Evolutionary conservation across 1,140 invertebrate genomes (phyloP), one percentile per base, ranked within the genome.

Genomic region (Neomicropteryx cornuta): DNA sequence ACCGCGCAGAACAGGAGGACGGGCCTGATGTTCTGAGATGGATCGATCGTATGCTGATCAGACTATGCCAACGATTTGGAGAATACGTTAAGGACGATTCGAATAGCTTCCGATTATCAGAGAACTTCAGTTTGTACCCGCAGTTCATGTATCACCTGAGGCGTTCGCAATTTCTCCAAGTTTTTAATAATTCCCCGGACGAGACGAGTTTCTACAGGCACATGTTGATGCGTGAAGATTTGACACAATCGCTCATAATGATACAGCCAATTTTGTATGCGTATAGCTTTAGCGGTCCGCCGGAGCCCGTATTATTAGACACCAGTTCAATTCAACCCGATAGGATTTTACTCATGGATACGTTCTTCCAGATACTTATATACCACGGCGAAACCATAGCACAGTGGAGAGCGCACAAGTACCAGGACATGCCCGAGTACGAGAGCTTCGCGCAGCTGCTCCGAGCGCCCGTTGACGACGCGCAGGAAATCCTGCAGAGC

Each of bases 171-270:
- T 99, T 99, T 68, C 73, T 99, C 43, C 97, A 99, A 76, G 96
- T 99, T n/a, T 99, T 99, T 65, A 99, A 99, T 65, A 99, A 99
- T 72, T 97, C 93, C 34, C 97, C 97, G 1, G 97, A 99, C 70
- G 97, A 99, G 76, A 99, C 97, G 18, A 94, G 93, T 38, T 99
- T 96, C 68, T 99, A 99, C 59, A 83, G 93, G 48, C 93, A 97
- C 58, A 93, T 97, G 81, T 66, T 99, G 43, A 93, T 95, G 80
- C 73, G 89, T 37, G 97, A 99, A 70, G 93, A 97, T 68, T 72
- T 98, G 39, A 92, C 89, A 0, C 94, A 99, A 66, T 96, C 91
- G 33, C 69, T 99, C 40, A 96, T 98, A 41, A 99, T 99, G 97
- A 97, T 99, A 47, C 97, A 99, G 65, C 97, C 97, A 24, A 93